Base-by-base conservation (phyloP, 2,888 invertebrate species). In the Automeris io region DNA sequence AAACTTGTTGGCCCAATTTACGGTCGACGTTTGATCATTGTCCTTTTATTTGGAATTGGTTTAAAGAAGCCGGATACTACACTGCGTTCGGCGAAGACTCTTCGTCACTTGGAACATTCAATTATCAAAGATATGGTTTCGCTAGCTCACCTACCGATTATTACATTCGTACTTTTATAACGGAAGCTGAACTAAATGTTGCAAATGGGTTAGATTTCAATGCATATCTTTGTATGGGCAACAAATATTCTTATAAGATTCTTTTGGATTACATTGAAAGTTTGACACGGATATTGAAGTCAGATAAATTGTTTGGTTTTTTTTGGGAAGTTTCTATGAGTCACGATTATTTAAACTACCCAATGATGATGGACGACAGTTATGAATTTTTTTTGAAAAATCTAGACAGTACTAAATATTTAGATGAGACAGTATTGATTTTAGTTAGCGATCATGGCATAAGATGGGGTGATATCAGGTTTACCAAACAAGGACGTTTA, bases 401-500 rank as follows among this genome's bases (percentile, higher is more conserved):
- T 40, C 65, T 93, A 35, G 74, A 89, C 23, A 52, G 70, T 0
- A 65, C 79, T 1, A 83, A 87, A 1, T 75, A 89, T 37, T 75
- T 95, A 37, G 89, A 93, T 36, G 87, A 90, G 18, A 94, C 95
- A 0, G 87, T 91, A 29, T 55, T 93, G 8, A 82, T 96, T 36
- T 69, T 95, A 6, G 86, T 96, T 83, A 96, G 96, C 69, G 97
- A 97, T 65, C 97, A 97, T 61, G 97, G 97, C 0, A 91, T 96
- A 41, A 85, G 97, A 43, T 96, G 94, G 92, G 97, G 96, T 2
- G 88, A 88, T 5, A 95, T 96, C 51, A 88, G 96, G 6, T 87
- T 89, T 50, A 96, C 96, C 0, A 94, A 93, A 70, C 95, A 96
- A 74, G 95, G 95, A 1, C 88, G 92, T 62, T 87, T 97, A 62